Evolutionary conservation across 1,140 invertebrate genomes (phyloP).

Genomic region (Nylanderia fulva): DNA sequence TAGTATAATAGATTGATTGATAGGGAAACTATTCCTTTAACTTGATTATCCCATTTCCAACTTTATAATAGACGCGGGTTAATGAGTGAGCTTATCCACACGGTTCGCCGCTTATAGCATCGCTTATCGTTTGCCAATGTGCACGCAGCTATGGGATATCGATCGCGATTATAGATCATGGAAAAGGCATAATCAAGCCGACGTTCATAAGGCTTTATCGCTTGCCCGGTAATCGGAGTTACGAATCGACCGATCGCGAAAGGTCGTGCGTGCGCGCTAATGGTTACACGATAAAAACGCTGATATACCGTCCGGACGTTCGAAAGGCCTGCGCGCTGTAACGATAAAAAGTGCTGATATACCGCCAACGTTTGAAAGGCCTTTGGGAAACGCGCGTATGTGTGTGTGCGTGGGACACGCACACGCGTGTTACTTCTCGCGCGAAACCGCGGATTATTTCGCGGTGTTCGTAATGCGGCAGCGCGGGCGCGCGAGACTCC

Average conservation of each 20-base stretch:
- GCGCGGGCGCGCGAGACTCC: background rate
- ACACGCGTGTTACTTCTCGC: slow-evolving; percentile 40
- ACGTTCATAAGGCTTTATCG: slow-evolving; percentile 61
- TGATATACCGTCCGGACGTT: slow-evolving; percentile 59
- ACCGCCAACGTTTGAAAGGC: slow-evolving; percentile 61
- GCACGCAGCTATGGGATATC: slow-evolving; percentile 12
- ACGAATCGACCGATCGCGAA: slow-evolving; percentile 66
- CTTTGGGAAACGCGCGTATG: slow-evolving; percentile 43
- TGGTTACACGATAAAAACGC: slow-evolving; percentile 60
- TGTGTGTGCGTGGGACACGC: background rate
- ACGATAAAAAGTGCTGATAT: slow-evolving; percentile 62
- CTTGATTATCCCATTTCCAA: background rate
- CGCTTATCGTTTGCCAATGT: slow-evolving; percentile 4
- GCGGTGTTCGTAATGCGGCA: slow-evolving; percentile 29
- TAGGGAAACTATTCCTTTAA: too few relatives aligned
- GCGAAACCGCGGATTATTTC: slow-evolving; percentile 55
- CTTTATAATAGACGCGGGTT: background rate
- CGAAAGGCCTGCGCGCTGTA: slow-evolving; percentile 61
- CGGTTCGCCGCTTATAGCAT: background rate
- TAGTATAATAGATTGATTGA: too few relatives aligned
- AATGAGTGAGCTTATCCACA: slow-evolving; percentile 16
- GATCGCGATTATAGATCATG: slow-evolving; percentile 43
- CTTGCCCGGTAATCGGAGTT: slow-evolving; percentile 53
- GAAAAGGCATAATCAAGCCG: slow-evolving; percentile 49
- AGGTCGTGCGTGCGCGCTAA: slow-evolving; percentile 65